Evolutionary conservation across 1,140 invertebrate species (phyloP), one percentile per base, ranked within the genome.

Genomic region (Solenopsis invicta): DNA sequence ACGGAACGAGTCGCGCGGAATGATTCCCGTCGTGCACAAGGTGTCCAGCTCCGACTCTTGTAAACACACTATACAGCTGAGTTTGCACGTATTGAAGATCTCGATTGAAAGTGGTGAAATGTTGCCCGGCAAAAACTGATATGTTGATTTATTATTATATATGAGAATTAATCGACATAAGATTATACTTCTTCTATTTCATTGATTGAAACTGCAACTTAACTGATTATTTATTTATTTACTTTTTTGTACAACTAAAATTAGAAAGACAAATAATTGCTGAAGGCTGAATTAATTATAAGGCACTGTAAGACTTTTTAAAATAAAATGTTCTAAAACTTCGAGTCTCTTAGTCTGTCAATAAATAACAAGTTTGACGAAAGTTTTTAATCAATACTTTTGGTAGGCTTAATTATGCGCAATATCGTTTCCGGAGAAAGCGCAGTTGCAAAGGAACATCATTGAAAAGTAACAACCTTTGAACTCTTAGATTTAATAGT

Each of bases 351-450:
- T 34, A 48, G 37, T 48, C 41, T 45, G 18, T 41, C n/a, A 67
- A 50, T 66, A 45, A 66, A 4, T 37, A 52, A 66, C 52, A n/a
- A 29, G 29, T 80, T 37, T 62, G 59, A 64, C 9, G 48, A 45
- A 18, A 37, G n/a, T 41, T 54, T 69, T 69, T 29, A 69, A 69
- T 69, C n/a, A 41, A 80, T 10, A 41, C 48, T 69, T 69, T 24
- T 24, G 24, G 9, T 67, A 56, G 24, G 56, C 21, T 69, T 80
- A 80, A 80, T 80, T 80, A 54, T 8, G 13, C 62, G n/a, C 48
- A 54, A 54, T 54, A 69, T 80, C 77, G 48, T 69, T 69, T 54
- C 62, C 62, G 77, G 77, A 69, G 77, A 80, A 80, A 80, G 77
- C n/a, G 50, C n/a, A n/a, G 34, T 69, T 56, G 64, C 48, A 41